Evolutionary conservation across 2,113 vertebrate species (phyloP).

Genomic region (Phrynosoma platyrhinos): DNA sequence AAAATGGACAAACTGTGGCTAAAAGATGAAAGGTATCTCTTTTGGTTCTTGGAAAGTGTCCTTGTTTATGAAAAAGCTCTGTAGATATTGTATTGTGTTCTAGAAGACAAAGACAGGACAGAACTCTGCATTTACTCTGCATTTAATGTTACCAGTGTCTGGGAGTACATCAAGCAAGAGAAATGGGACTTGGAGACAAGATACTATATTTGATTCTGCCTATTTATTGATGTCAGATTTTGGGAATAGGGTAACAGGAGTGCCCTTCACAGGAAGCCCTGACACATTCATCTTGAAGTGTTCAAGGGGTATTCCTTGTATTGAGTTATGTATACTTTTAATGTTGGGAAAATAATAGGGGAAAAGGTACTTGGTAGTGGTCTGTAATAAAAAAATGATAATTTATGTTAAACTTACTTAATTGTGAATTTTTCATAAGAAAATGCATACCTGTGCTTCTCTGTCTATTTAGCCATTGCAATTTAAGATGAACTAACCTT

Average conservation of each 20-base stretch:
- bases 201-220: background rate
- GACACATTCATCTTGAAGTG: background rate
- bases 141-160: no score
- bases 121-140: background rate
- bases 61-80: background rate
- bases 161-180: background rate
- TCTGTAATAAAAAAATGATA: background rate
- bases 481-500: slow-evolving; percentile 15
- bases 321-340: background rate
- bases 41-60: background rate
- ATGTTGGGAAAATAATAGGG: background rate
- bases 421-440: background rate
- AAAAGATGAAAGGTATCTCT: slow-evolving; percentile 89
- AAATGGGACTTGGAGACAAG: background rate
- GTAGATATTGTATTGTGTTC: slow-evolving; percentile 14
- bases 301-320: slow-evolving; percentile 3
- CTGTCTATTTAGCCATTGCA: background rate
- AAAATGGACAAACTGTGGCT: slow-evolving; percentile 96
- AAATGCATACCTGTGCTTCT: background rate
- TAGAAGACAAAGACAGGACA: background rate
- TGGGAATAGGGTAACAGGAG: background rate
- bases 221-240: background rate
- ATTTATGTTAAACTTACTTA: slow-evolving; percentile 5
- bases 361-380: background rate
- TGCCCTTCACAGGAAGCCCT: background rate